Evolutionary conservation across 2,888 invertebrate species (phyloP), one percentile per base, ranked within the genome.

Genomic region (Orthonychiurus folsomi): DNA sequence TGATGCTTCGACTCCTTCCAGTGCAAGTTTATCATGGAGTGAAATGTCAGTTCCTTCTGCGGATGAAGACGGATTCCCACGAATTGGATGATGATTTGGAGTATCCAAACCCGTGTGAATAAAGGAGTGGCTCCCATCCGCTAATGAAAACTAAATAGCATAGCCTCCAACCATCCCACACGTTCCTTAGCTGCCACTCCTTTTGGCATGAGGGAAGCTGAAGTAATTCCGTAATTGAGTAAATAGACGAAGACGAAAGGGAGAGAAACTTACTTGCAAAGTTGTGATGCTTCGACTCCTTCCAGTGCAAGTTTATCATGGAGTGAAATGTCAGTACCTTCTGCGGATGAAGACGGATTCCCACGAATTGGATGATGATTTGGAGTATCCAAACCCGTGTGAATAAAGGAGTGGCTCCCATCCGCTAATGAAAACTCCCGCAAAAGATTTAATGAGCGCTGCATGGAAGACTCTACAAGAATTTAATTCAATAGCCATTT

Each of bases 91-190:
- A 56, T 63, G 66, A 56, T 69, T 66, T 53, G 67, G 66, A 52
- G 66, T 72, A 61, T 74, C 72, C 48, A 74, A 70, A 52, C 75
- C 75, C 3, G 75, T 75, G 59, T 75, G 74, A 63, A 75, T 75
- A 63, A 75, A 69, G 52, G 70, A 67, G 61, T 70, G 70, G 59
- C 72, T 73, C 26, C 73, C 73, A 63, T 73, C 71, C 65, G 74
- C 72, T 52, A 75, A 64, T 50, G 74, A 73, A 65, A 75, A 75
- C 59, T 73, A n/a, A n/a, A n/a, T n/a, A n/a, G n/a, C n/a, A n/a
- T n/a, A n/a, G n/a, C n/a, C n/a, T n/a, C n/a, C n/a, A n/a, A n/a
- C n/a, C n/a, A n/a, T n/a, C n/a, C n/a, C n/a, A n/a, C n/a, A n/a
- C n/a, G n/a, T n/a, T n/a, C n/a, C n/a, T n/a, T n/a, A n/a, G n/a